Conservation (phyloP, 2,113 vertebrate species). For the Channa argus region DNA sequence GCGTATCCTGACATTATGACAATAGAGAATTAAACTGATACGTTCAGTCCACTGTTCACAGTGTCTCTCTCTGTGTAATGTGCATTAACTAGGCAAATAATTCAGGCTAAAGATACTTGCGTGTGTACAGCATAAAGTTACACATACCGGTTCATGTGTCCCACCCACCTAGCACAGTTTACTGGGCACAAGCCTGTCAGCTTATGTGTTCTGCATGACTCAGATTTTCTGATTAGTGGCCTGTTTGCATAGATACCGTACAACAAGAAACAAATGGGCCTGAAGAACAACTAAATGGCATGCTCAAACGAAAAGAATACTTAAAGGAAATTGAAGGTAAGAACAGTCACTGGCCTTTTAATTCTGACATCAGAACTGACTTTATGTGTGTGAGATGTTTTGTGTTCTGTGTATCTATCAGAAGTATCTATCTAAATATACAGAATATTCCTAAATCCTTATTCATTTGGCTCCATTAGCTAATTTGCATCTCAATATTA, state of each 20-base stretch:
- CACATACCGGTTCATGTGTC: conserved; percentile 39
- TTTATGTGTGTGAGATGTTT: background rate
- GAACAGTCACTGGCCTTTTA: conserved; percentile 14
- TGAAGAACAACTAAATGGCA: conserved; percentile 34
- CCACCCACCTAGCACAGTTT: conserved; percentile 33
- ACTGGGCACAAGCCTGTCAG: conserved; percentile 53
- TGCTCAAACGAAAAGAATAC: conserved; percentile 39
- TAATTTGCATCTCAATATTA: too few relatives aligned
- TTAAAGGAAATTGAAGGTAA: conserved; percentile 29
- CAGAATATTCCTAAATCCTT: too few relatives aligned
- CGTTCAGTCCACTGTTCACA: conserved; percentile 16
- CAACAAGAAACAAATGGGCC: conserved; percentile 65
- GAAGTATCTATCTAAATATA: too few relatives aligned
- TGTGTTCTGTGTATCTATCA: background rate
- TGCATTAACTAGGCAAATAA: conserved; percentile 33
- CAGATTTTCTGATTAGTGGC: conserved; percentile 75
- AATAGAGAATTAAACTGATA: conserved; percentile 19
- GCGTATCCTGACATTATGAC: conserved; percentile 9
- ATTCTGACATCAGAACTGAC: conserved; percentile 23
- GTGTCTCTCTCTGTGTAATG: conserved; percentile 31
- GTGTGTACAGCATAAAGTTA: conserved; percentile 39
- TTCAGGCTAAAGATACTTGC: conserved; percentile 22
- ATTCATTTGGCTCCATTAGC: too few relatives aligned
- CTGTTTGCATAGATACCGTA: conserved; percentile 74
- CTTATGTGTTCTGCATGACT: conserved; percentile 76